Base-by-base conservation (phyloP, 2,888 invertebrate species). In the Archips xylosteana region DNA sequence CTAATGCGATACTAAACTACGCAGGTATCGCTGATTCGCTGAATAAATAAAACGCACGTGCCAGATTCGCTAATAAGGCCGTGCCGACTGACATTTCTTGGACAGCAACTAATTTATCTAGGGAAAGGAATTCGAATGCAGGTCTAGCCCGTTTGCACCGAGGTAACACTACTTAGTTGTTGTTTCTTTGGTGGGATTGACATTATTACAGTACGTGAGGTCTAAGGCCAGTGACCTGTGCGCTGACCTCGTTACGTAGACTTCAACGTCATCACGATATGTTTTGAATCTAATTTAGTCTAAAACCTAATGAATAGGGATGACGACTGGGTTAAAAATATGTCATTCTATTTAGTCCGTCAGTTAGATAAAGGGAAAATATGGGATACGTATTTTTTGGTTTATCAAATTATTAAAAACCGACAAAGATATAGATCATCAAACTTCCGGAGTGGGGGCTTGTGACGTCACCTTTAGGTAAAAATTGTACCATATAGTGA, bases 1-100 rank as follows among this genome's bases (percentile, higher is more conserved):
- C 77, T 76, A 78, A 84, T 79, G 76, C 64, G 71, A 79, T 78
- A 60, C 54, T 70, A 69, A 83, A 84, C 81, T 83, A 83, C 81
- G 82, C 82, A 84, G 79, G 69, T 74, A 70, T 45, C 60, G 74
- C 70, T 64, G 68, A 68, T 73, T 68, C 47, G 68, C 62, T 69
- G 34, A 74, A 70, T 70, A 74, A 74, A 74, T 74, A 74, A 70
- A 70, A 74, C 70, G 60, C 69, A 74, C 74, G 69, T 60, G 73
- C 73, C 68, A 70, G 63, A 59, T 68, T 63, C 68, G 67, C 67
- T 68, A 68, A 68, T 59, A 63, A 68, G 63, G 63, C 68, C 63
- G 68, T 63, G 68, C 59, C 68, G 59, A 73, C 68, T 73, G 73
- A 73, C 73, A 68, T 63, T 63, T 49, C 36, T 63, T 70, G 63